Percentiles rank a stretch among this genome's conserved stretches.
These are phyloP conservation scores for Heliconius hewitsoni DNA, from an alignment of 1,140 invertebrate genomes.

Conservation along the genomic window DNA sequence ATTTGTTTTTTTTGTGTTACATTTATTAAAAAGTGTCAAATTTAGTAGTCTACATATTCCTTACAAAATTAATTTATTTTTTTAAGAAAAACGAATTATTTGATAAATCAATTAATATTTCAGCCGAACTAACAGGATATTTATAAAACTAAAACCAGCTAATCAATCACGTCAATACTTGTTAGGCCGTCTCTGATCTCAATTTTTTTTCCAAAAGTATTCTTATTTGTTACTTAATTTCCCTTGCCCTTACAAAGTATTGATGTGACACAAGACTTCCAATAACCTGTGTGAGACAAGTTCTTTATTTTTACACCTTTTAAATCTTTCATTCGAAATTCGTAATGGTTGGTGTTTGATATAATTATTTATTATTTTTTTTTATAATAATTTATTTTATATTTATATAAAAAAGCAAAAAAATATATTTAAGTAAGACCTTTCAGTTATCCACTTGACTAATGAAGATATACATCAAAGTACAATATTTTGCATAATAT, in stretches of 20 bases:
- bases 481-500: no score
- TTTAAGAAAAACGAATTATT: neutral
- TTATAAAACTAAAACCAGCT: neutral
- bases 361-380: neutral
- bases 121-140: neutral
- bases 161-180: constrained; percentile 50
- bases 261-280: constrained; percentile 34
- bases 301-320: neutral
- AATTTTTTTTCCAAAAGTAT: constrained; percentile 44
- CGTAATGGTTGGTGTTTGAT: neutral
- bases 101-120: neutral
- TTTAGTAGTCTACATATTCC: no score
- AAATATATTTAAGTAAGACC: no score
- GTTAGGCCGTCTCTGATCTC: constrained; percentile 69
- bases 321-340: neutral
- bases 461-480: no score
- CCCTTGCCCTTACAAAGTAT: constrained; percentile 63
- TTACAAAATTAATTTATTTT: neutral
- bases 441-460: no score
- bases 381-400: no score
- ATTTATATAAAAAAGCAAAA: no score
- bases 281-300: neutral
- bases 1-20: neutral
- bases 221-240: constrained; percentile 49
- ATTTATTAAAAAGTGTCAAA: neutral